Conservation (phyloP, 2,888 invertebrate species). For the Pyrrhia umbra region DNA sequence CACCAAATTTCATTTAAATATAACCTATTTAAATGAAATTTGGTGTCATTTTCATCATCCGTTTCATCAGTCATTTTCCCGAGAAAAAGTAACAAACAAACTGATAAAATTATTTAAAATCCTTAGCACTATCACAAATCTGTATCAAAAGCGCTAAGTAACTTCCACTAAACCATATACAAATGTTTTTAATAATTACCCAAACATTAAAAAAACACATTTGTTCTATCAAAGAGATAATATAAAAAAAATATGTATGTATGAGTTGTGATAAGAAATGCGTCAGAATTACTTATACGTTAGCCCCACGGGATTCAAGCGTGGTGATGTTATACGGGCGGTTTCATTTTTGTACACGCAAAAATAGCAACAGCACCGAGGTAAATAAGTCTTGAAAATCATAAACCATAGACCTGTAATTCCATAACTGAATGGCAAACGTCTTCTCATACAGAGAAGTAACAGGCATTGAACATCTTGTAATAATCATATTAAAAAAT, state of each 20-base stretch:
- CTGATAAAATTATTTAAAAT: too few relatives aligned
- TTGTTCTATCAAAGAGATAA: slow-evolving; percentile 34
- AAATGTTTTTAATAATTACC: slow-evolving; percentile 24
- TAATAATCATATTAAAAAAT: too few relatives aligned
- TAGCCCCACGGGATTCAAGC: slow-evolving; percentile 70
- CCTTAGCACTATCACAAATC: too few relatives aligned
- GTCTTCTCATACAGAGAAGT: too few relatives aligned
- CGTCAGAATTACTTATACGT: slow-evolving; percentile 61
- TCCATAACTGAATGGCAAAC: too few relatives aligned
- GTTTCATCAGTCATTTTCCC: too few relatives aligned
- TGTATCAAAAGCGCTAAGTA: not conserved
- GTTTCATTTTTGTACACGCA: slow-evolving; percentile 26
- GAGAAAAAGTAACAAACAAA: too few relatives aligned
- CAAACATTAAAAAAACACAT: slow-evolving; percentile 12
- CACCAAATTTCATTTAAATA: too few relatives aligned
- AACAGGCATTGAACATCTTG: too few relatives aligned
- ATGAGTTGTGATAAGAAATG: slow-evolving; percentile 56
- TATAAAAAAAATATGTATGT: slow-evolving; percentile 50
- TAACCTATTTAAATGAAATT: too few relatives aligned
- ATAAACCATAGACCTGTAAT: too few relatives aligned
- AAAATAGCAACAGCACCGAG: not conserved
- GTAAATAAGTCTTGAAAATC: not conserved
- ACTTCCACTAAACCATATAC: not conserved
- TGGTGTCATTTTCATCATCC: too few relatives aligned
- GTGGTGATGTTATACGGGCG: slow-evolving; percentile 71